Evolutionary conservation across 2,113 vertebrate species (phyloP).

Genomic region (Camelus bactrianus): DNA sequence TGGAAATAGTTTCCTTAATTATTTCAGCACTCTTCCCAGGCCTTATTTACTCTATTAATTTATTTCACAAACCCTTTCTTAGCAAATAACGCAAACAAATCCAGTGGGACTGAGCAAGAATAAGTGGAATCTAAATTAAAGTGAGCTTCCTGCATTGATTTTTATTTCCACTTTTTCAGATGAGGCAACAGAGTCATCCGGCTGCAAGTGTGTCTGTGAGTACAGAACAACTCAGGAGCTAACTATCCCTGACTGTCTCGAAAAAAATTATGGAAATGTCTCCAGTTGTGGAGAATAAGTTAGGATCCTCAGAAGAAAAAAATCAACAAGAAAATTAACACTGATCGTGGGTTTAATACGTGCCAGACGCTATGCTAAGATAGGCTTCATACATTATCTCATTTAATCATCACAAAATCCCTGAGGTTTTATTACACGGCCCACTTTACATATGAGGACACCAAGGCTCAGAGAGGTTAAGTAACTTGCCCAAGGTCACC

Average conservation of each 20-base stretch:
- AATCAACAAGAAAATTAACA: not conserved
- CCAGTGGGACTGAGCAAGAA: constrained; percentile 35
- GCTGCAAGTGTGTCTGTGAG: not conserved
- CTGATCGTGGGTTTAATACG: not conserved
- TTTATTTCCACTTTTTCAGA: constrained; percentile 56
- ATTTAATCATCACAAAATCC: not conserved
- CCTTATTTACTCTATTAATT: constrained; percentile 60
- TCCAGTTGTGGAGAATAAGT: not conserved
- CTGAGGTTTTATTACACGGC: not conserved
- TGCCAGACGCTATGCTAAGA: not conserved
- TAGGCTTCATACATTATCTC: not conserved
- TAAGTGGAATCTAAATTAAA: constrained; percentile 62
- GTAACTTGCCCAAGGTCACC: not conserved
- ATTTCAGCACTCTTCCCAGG: constrained; percentile 29
- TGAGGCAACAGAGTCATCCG: not conserved
- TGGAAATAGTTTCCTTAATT: constrained; percentile 33
- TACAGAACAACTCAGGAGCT: not conserved
- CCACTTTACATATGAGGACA: not conserved
- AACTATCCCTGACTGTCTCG: not conserved
- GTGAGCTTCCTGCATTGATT: not conserved
- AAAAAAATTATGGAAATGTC: not conserved
- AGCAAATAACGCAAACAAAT: constrained; percentile 49
- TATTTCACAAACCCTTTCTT: constrained; percentile 64
- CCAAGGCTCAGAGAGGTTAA: not conserved
- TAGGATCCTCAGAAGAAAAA: not conserved